A percentile compares a stretch with the other conserved stretches of the same genome.
Conservation (phyloP, 2,888 invertebrate species). For the Phaedon cochleariae region DNA sequence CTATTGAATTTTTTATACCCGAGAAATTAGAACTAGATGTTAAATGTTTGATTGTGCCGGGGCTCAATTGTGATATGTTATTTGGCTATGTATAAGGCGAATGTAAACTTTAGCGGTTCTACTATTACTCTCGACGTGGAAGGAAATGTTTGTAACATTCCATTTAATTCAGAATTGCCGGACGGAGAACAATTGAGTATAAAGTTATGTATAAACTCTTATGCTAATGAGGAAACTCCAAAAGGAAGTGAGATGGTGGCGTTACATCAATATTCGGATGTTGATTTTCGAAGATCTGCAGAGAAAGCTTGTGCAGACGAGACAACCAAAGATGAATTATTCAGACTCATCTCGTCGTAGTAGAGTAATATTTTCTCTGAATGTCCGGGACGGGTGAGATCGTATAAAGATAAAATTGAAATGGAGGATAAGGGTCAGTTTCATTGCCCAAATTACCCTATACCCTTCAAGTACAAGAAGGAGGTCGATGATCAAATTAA, state of each 20-base stretch:
- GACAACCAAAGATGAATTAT: not conserved
- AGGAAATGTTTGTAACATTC: not conserved
- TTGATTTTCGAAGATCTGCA: not conserved
- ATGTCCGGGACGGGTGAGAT: not conserved
- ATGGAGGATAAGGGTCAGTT: constrained; percentile 18
- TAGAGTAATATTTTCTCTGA: not conserved
- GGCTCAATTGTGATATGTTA: constrained; percentile 8
- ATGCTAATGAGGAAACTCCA: too few relatives aligned
- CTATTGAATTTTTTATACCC: not conserved
- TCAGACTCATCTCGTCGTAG: not conserved
- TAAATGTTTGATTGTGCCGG: constrained; percentile 9
- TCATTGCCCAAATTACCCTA: constrained; percentile 12
- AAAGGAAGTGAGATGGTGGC: not conserved
- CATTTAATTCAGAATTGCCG: too few relatives aligned
- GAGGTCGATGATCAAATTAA: constrained; percentile 6
- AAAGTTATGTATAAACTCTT: too few relatives aligned
- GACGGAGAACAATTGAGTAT: too few relatives aligned
- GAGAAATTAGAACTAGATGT: not conserved
- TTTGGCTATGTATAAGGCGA: constrained; percentile 6
- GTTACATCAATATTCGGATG: not conserved
- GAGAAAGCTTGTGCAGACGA: not conserved
- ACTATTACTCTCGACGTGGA: not conserved
- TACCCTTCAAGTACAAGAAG: constrained; percentile 10
- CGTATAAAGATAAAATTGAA: constrained; percentile 10
- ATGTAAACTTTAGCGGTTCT: constrained; percentile 9